Conservation (phyloP, 2,888 invertebrate genomes). For the Sceliomorpha sp. region DNA sequence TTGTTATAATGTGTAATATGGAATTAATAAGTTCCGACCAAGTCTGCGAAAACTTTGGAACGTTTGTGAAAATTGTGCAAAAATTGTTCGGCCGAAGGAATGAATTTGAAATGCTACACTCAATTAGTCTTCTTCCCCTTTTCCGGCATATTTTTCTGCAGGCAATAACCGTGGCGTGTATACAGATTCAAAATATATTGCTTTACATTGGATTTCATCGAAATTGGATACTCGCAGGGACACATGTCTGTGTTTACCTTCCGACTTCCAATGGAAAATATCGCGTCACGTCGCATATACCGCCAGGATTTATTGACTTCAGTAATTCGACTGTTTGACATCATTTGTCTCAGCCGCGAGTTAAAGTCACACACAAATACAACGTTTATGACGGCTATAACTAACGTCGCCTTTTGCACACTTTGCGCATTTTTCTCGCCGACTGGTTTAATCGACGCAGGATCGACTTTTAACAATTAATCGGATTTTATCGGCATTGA, state of each 20-base stretch:
- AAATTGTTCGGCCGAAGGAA: no score
- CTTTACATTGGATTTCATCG: constrained; percentile 22
- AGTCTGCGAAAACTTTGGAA: no score
- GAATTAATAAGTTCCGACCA: no score
- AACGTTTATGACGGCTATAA: neutral
- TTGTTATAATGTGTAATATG: no score
- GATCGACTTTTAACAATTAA: neutral
- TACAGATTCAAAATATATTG: constrained; percentile 16
- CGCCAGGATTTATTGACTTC: constrained; percentile 22
- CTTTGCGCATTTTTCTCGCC: neutral
- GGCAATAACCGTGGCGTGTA: neutral
- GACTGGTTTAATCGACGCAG: no score
- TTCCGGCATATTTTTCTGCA: constrained; percentile 1
- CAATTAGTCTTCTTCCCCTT: no score
- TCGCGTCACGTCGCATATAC: neutral
- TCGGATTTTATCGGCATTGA: no score
- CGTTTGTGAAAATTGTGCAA: no score
- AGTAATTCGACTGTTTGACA: constrained; percentile 14
- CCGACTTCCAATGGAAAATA: constrained; percentile 23
- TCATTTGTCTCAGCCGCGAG: constrained; percentile 16
- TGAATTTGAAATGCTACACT: no score
- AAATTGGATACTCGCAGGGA: constrained; percentile 8
- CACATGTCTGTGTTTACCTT: constrained; percentile 19
- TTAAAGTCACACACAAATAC: constrained; percentile 3
- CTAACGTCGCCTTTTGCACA: neutral